Conservation (phyloP, 2,113 vertebrate genomes). For the Bettongia penicillata region DNA sequence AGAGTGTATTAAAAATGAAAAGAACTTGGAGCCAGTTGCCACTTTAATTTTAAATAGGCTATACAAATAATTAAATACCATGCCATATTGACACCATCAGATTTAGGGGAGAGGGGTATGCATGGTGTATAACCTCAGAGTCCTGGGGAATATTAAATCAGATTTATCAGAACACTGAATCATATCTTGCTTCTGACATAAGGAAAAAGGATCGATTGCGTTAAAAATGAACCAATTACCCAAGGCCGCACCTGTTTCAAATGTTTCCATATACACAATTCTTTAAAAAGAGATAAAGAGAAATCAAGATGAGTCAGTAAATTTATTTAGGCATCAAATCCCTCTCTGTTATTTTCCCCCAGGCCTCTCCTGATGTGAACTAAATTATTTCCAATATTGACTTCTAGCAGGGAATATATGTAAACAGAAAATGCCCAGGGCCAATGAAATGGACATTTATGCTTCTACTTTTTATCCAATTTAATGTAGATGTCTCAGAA, state of each 20-base stretch:
- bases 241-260: constrained; percentile 56
- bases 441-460: neutral
- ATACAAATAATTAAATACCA: constrained; percentile 73
- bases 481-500: constrained; percentile 49
- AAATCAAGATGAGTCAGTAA: constrained; percentile 38
- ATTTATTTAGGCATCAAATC: constrained; percentile 64
- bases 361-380: constrained; percentile 12
- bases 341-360: constrained; percentile 49
- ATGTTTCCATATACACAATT: constrained; percentile 58
- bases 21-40: constrained; percentile 58
- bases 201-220: constrained; percentile 59
- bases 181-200: constrained; percentile 60
- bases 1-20: constrained; percentile 73
- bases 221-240: constrained; percentile 71
- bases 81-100: constrained; percentile 56
- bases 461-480: neutral
- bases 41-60: constrained; percentile 71
- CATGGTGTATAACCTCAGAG: constrained; percentile 29
- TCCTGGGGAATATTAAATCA: constrained; percentile 61
- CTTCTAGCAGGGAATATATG: constrained; percentile 62
- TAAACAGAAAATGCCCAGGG: constrained; percentile 50
- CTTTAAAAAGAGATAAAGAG: constrained; percentile 69
- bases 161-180: constrained; percentile 58
- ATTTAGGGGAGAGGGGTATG: constrained; percentile 67
- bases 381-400: constrained; percentile 58